Percentiles rank a stretch among this genome's conserved stretches.
phyloP scores from a whole-genome alignment of 2,113 vertebrate genomes.

The Callionymus lyra region DNA sequence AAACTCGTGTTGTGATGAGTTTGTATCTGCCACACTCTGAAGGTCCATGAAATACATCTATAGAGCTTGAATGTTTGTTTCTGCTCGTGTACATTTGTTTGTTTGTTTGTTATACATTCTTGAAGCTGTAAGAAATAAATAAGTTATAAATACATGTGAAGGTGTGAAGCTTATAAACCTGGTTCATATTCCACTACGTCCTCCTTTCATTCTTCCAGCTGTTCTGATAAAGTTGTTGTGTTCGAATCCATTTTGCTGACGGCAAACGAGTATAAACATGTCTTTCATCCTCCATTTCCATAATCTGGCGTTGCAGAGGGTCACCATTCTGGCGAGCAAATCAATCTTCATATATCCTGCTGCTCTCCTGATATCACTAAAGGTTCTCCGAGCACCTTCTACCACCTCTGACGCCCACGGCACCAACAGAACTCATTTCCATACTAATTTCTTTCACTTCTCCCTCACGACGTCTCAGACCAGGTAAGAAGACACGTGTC shows the following conservation, averaged over 20 bases:
- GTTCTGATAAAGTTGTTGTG: slow-evolving; percentile 3
- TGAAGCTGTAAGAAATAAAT: too few relatives aligned
- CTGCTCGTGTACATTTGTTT: too few relatives aligned
- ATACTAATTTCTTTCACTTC: slow-evolving; percentile 70
- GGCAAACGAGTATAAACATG: slow-evolving; percentile 46
- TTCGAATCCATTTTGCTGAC: slow-evolving; percentile 49
- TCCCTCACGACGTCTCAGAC: slow-evolving; percentile 44
- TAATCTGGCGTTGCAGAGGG: slow-evolving; percentile 59
- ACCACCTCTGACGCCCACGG: slow-evolving; percentile 61
- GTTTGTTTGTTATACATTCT: too few relatives aligned
- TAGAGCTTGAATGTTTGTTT: too few relatives aligned
- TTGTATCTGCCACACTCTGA: too few relatives aligned
- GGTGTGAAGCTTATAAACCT: too few relatives aligned
- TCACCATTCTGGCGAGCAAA: slow-evolving; percentile 56
- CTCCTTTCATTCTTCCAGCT: too few relatives aligned
- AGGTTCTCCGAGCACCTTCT: slow-evolving; percentile 53
- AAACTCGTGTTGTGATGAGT: too few relatives aligned
- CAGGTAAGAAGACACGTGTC: slow-evolving; percentile 53
- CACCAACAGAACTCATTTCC: slow-evolving; percentile 68
- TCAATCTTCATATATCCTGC: slow-evolving; percentile 39
- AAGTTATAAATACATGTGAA: too few relatives aligned
- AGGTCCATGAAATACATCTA: too few relatives aligned
- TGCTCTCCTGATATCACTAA: slow-evolving; percentile 55
- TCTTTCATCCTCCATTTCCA: slow-evolving; percentile 64
- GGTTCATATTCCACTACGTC: slow-evolving; percentile 21